Base-by-base conservation (phyloP, 1,140 invertebrate genomes). In the Adelges cooleyi region DNA sequence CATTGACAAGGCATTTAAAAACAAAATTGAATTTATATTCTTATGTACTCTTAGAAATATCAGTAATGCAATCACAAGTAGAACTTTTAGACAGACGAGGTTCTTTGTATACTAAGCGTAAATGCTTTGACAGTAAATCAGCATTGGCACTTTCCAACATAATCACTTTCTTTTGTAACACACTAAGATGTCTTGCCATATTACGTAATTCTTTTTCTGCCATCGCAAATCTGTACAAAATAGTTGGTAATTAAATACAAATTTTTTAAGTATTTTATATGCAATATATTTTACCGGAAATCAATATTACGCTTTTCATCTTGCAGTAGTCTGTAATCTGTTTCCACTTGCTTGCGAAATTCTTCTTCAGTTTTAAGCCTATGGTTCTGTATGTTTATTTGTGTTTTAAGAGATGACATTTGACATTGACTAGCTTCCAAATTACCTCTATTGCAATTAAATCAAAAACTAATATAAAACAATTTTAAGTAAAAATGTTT, bases 301-400 rank as follows among this genome's bases (percentile, higher is more conserved):
- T 71, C 66, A 9, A 73, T 68, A 15, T 70, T 68, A 46, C 72
- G 67, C 54, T 73, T 73, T 52, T 74, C 73, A 27, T 74, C 72
- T 66, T 73, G 73, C 20, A 73, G 59, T 11, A 67, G 50, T 22
- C 73, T 59, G 46, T 72, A 73, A 68, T 74, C 72, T 33, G 71
- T 44, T 68, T 74, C 73, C 9, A 74, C 69, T 68, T 73, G 69
- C 54, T 72, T 72, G n/a, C 73, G 56, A 18, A 74, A 73, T 48
- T 70, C 70, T 68, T 74, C 73, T 68, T 74, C 73, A 20, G 71
- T 70, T 52, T 68, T 54, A 8, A 73, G 67, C 56, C 71, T 66
- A 46, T 72, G 72, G 52, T 69, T 69, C 66, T 74, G 73, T 11
- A 73, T 69, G 29, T 69, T 70, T 9, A 74, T 67, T 50, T 73